Evolutionary conservation across 1,140 invertebrate genomes (phyloP), one percentile per base, ranked within the genome.

Genomic region (Ridgeia piscesae): DNA sequence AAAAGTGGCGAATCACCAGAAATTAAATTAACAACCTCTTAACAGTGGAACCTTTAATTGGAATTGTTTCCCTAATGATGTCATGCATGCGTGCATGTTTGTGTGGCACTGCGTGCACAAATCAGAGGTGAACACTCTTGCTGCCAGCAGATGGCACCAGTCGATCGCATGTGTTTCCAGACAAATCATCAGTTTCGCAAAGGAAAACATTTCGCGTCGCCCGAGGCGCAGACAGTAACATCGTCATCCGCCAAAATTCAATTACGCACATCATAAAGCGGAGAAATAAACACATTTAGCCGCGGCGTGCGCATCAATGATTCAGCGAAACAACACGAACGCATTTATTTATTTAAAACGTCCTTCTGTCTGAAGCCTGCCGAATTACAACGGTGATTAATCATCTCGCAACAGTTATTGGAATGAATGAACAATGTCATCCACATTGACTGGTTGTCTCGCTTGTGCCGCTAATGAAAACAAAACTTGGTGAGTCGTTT

Each of bases 221-320:
- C 58, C 58, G 58, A 77, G 58, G 58, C 27, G 58, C 4, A 77
- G 58, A 17, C 14, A 31, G 58, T 77, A 77, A 77, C 58, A 77
- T 77, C 58, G 58, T 77, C 58, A 77, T 9, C 58, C 27, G 58
- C 58, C 58, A 21, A 77, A 77, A 77, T 77, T 77, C 58, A 77
- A 77, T 77, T 77, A 77, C 58, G 58, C 58, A 77, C 58, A 77
- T 77, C 58, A 77, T 31, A 77, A 77, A 77, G 58, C 27, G 8
- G 58, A 77, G 58, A 77, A 77, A 77, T 77, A 77, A 77, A 77
- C 58, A 77, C 58, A 77, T 77, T 77, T 77, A 77, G 58, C 58
- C 58, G 27, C 58, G 58, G 11, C 17, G 58, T 9, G 11, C 58
- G 17, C 58, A 77, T 77, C 58, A 77, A 77, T 77, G 58, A 77